A percentile compares a stretch with the other conserved stretches of the same genome.
Evolutionary conservation across 1,140 invertebrate genomes (phyloP).

Genomic region (Aethina tumida): DNA sequence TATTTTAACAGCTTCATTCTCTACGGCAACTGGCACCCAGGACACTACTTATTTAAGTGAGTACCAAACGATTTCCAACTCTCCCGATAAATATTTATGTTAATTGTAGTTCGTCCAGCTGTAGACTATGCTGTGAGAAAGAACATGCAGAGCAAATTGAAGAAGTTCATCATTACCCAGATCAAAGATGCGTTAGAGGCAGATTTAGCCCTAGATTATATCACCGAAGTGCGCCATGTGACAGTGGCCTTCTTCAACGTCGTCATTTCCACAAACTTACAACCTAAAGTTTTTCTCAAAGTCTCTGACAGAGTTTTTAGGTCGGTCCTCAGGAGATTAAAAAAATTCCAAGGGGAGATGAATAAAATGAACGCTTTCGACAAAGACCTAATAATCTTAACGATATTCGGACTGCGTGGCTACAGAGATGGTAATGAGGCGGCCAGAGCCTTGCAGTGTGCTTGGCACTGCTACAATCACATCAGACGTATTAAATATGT

Average conservation of each 20-base stretch:
- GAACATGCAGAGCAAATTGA: constrained; percentile 35
- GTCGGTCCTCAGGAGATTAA: constrained; percentile 42
- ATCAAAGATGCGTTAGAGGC: constrained; percentile 50
- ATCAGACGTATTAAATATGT: constrained; percentile 43
- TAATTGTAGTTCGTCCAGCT: constrained; percentile 44
- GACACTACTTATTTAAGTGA: too few species aligned
- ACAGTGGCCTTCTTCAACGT: constrained; percentile 57
- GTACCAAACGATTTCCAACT: too few species aligned
- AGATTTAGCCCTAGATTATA: constrained; percentile 54
- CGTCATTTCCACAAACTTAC: constrained; percentile 8
- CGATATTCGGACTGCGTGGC: constrained; percentile 58
- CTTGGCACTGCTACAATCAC: constrained; percentile 40
- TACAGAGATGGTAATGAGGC: constrained; percentile 57
- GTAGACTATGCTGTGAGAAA: constrained; percentile 36
- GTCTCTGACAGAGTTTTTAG: constrained; percentile 45
- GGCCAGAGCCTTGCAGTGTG: constrained; percentile 52
- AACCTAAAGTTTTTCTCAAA: constrained; percentile 33
- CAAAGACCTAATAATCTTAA: constrained; percentile 61
- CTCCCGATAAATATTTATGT: too few species aligned
- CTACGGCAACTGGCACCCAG: too few species aligned
- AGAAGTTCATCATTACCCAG: constrained; percentile 46
- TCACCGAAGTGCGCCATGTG: constrained; percentile 60
- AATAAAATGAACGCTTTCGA: constrained; percentile 65
- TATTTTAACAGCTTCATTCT: too few species aligned
- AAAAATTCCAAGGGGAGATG: too few species aligned